Evolutionary conservation across 35 echinoderm and acorn worm genomes (phyloP).

Genomic region (Patiria miniata): DNA sequence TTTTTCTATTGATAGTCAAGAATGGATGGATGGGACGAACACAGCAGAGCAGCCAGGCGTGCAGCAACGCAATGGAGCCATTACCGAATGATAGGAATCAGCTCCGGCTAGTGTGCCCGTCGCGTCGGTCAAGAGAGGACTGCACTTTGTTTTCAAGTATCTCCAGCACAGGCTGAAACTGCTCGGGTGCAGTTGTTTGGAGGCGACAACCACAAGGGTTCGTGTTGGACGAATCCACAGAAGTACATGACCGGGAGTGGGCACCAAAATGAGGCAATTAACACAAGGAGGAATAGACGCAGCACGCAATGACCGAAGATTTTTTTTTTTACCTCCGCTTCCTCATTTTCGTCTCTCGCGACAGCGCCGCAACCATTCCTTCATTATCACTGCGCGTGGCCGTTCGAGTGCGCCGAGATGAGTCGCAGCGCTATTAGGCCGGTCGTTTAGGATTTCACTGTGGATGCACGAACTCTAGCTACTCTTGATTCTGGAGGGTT

Average conservation of each 20-base stretch:
- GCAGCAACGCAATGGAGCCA: too few species aligned
- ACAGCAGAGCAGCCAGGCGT: too few species aligned
- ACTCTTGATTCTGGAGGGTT: conserved; percentile 11
- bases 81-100: too few species aligned
- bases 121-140: background rate
- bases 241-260: background rate
- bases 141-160: background rate
- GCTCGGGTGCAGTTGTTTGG: background rate
- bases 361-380: background rate
- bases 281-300: background rate
- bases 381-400: too few species aligned
- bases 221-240: background rate
- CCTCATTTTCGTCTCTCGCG: background rate
- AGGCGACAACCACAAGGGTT: background rate
- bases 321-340: background rate
- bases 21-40: too few species aligned
- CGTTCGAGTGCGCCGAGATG: background rate
- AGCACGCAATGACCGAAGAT: background rate
- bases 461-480: conserved; percentile 2
- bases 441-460: background rate
- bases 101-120: too few species aligned
- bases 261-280: conserved; percentile 11
- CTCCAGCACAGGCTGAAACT: background rate
- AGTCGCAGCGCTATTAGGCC: background rate
- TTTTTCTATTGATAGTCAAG: too few species aligned